Conservation (phyloP, 1,140 invertebrate species). For the Trichonephila clavata region DNA sequence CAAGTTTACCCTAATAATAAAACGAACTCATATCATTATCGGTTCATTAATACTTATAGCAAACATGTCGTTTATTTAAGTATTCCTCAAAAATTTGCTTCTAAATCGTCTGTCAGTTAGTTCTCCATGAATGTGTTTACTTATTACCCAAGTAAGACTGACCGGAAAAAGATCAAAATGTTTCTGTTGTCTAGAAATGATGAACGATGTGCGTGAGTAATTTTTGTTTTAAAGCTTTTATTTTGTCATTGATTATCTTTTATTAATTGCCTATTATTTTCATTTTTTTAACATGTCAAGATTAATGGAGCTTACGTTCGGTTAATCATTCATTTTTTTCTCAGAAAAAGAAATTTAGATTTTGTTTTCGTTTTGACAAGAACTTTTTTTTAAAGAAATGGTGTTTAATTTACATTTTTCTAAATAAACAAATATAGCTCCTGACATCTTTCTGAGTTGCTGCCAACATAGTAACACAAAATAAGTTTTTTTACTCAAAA, state of each 20-base stretch:
- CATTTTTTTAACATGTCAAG: background rate
- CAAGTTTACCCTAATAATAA: too few relatives aligned
- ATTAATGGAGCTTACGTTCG: background rate
- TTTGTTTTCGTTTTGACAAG: background rate
- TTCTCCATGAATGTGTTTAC: background rate
- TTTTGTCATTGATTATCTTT: background rate
- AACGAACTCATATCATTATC: too few relatives aligned
- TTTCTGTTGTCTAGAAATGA: background rate
- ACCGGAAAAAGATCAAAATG: background rate
- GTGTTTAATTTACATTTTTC: too few relatives aligned
- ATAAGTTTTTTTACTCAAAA: too few relatives aligned
- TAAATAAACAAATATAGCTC: too few relatives aligned
- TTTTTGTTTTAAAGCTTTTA: background rate
- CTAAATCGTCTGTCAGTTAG: background rate
- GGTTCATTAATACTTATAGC: too few relatives aligned
- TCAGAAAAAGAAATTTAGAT: background rate
- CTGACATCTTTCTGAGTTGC: too few relatives aligned
- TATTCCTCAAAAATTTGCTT: too few relatives aligned
- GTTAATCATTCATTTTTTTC: background rate
- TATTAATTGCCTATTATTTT: constrained; percentile 21
- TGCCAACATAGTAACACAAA: too few relatives aligned
- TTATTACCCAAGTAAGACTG: background rate
- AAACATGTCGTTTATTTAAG: too few relatives aligned
- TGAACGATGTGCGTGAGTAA: background rate
- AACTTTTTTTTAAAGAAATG: too few relatives aligned